Evolutionary conservation across 1,140 invertebrate species (phyloP).

Genomic region (Macrobrachium nipponense): DNA sequence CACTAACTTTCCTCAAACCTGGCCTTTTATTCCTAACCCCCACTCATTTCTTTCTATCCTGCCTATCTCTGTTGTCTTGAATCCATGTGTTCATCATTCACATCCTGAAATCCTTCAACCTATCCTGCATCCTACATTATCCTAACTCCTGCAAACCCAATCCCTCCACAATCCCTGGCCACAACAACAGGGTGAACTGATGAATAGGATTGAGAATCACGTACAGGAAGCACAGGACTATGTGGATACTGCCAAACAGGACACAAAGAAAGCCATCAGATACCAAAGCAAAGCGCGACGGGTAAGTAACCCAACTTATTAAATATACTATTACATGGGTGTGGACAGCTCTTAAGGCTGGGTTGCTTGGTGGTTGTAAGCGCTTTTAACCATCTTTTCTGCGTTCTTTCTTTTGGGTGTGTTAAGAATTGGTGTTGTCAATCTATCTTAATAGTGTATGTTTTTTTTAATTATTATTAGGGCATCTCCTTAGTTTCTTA

Average conservation of each 20-base stretch:
- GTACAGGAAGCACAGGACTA: constrained; percentile 74
- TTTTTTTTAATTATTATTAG: constrained; percentile 26
- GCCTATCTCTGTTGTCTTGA: constrained; percentile 40
- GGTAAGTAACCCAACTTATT: constrained; percentile 75
- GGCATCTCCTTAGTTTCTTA: constrained; percentile 18
- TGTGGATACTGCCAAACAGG: constrained; percentile 81
- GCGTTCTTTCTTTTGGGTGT: constrained; percentile 38
- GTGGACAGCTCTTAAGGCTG: constrained; percentile 46
- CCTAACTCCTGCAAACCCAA: constrained; percentile 8
- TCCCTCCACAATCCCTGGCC: constrained; percentile 28
- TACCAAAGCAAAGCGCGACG: constrained; percentile 90
- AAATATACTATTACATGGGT: constrained; percentile 33
- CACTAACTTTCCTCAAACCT: constrained; percentile 42
- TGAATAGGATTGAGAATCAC: constrained; percentile 78
- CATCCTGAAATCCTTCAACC: constrained; percentile 36
- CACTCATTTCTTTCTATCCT: constrained; percentile 42
- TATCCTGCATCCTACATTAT: constrained; percentile 39
- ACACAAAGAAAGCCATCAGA: constrained; percentile 82
- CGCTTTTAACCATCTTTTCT: not conserved
- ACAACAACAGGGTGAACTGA: constrained; percentile 75
- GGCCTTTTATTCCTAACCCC: constrained; percentile 30
- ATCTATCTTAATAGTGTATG: constrained; percentile 5
- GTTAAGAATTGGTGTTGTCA: constrained; percentile 20
- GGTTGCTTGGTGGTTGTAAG: constrained; percentile 51
- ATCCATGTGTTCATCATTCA: not conserved